Conservation (phyloP, 2,113 vertebrate species). For the Myrmophylax atrothorax region DNA sequence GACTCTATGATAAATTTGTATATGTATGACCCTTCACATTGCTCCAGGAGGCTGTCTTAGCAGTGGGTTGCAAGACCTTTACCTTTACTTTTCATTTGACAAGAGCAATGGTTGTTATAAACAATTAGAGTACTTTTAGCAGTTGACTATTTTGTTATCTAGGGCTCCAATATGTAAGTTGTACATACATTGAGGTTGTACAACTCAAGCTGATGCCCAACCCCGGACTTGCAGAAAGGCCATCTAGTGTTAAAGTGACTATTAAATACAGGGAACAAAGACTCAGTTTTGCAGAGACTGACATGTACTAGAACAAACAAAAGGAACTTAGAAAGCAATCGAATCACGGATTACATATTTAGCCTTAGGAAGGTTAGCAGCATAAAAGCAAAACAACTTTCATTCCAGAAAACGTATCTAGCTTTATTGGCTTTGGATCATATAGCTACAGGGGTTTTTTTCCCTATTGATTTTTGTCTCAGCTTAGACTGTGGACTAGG, state of each 20-base stretch:
- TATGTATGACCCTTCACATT: not conserved
- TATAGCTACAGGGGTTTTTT: conserved; percentile 48
- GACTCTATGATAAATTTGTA: not conserved
- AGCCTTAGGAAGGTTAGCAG: conserved; percentile 41
- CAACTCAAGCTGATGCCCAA: not conserved
- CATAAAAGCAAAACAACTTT: conserved; percentile 41
- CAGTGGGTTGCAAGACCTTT: not conserved
- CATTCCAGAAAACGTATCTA: conserved; percentile 62
- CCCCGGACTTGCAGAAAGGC: not conserved
- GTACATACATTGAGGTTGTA: not conserved
- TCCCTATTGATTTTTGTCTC: conserved; percentile 65
- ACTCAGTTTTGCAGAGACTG: not conserved
- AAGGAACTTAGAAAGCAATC: not conserved
- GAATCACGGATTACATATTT: conserved; percentile 32
- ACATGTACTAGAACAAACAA: not conserved
- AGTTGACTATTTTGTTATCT: not conserved
- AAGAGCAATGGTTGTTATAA: not conserved
- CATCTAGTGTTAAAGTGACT: not conserved
- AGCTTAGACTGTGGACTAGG: not conserved
- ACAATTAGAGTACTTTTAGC: not conserved
- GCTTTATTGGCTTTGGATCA: conserved; percentile 65
- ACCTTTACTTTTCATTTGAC: not conserved
- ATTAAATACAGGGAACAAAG: not conserved
- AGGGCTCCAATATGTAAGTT: not conserved
- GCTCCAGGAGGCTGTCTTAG: not conserved